Conservation (phyloP, 2,113 vertebrate species). For the Anhinga anhinga region DNA sequence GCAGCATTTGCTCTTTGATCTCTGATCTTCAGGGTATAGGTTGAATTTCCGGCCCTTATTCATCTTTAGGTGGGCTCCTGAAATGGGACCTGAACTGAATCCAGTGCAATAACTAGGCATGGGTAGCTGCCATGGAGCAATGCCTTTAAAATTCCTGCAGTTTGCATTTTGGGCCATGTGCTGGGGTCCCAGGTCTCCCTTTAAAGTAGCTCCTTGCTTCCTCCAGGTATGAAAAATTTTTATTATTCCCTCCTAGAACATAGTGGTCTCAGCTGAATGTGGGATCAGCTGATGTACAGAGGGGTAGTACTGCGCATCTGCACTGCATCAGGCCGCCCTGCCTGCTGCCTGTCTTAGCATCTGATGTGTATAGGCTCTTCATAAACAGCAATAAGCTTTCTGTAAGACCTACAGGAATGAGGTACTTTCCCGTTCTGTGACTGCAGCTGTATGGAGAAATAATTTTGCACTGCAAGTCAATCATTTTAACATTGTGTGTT, state of each 20-base stretch:
- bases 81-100: background rate
- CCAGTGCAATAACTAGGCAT: background rate
- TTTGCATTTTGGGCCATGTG: background rate
- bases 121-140: background rate
- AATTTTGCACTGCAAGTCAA: background rate
- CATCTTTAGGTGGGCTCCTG: background rate
- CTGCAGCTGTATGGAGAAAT: background rate
- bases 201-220: background rate
- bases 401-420: background rate
- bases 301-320: too few relatives aligned
- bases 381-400: background rate
- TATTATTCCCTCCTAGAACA: background rate
- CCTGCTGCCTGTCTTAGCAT: background rate
- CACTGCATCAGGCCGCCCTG: background rate
- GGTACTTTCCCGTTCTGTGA: background rate
- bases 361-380: too few relatives aligned
- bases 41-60: background rate
- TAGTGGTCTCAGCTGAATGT: background rate
- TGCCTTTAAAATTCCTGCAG: background rate
- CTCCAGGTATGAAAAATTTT: background rate
- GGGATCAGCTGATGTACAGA: accelerated
- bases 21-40: background rate
- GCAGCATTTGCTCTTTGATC: background rate
- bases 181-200: background rate
- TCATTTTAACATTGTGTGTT: background rate